Conservation (phyloP, 1,140 invertebrate genomes). For the Patella vulgata region DNA sequence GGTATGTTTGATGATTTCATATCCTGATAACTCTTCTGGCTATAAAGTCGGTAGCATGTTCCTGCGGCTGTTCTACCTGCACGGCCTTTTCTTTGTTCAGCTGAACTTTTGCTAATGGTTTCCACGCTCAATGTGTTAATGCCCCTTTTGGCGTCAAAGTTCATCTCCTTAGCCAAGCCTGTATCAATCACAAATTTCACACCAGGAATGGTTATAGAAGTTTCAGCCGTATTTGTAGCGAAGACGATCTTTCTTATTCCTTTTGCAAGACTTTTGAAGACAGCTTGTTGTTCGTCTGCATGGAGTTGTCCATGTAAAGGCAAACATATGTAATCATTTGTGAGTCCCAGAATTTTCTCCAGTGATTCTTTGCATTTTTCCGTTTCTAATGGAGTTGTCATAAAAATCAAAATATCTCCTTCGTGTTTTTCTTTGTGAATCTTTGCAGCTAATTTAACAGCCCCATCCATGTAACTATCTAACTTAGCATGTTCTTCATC, state of each 20-base stretch:
- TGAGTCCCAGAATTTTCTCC: constrained; percentile 4
- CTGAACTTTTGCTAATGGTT: constrained; percentile 49
- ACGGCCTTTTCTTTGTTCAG: constrained; percentile 58
- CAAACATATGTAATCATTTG: constrained; percentile 41
- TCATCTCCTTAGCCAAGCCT: constrained; percentile 53
- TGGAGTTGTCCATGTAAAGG: constrained; percentile 96
- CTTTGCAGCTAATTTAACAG: constrained; percentile 92
- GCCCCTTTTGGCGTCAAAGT: constrained; percentile 52
- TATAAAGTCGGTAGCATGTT: constrained; percentile 56
- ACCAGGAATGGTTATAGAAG: constrained; percentile 61
- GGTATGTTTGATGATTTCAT: constrained; percentile 41
- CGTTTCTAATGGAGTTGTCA: constrained; percentile 74
- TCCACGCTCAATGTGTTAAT: constrained; percentile 40
- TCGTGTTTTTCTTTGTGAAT: constrained; percentile 90
- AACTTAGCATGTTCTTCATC: constrained; percentile 87
- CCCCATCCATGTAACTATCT: constrained; percentile 81
- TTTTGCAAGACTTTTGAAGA: constrained; percentile 38
- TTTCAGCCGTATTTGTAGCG: constrained; percentile 63
- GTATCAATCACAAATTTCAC: constrained; percentile 60
- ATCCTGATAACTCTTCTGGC: constrained; percentile 31
- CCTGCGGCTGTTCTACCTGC: constrained; percentile 51
- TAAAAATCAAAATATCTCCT: constrained; percentile 95
- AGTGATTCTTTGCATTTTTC: constrained; percentile 46
- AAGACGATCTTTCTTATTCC: constrained; percentile 57
- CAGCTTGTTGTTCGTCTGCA: constrained; percentile 88